Evolutionary conservation across 2,888 invertebrate species (phyloP).

Genomic region (Macrosoma leucophasiata): DNA sequence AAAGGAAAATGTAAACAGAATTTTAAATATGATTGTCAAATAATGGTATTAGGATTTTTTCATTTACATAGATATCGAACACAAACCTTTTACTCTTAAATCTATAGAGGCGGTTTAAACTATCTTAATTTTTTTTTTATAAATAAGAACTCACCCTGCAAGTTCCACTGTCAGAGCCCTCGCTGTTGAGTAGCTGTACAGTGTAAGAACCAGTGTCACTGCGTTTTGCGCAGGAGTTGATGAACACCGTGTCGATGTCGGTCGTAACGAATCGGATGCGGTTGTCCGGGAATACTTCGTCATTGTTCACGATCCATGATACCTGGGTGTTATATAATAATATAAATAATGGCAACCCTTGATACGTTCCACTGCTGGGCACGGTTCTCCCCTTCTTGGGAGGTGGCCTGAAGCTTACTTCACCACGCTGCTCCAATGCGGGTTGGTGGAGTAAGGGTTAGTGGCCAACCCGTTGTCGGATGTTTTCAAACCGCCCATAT

Average conservation of each 20-base stretch:
- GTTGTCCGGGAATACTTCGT: conserved; percentile 85
- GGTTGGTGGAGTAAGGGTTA: no score
- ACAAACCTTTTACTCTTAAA: no score
- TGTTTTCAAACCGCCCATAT: no score
- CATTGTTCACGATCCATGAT: conserved; percentile 92
- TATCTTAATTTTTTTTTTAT: not conserved
- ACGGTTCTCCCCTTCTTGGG: no score
- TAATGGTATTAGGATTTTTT: not conserved
- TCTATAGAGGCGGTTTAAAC: no score
- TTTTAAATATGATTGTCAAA: not conserved
- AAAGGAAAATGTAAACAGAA: not conserved
- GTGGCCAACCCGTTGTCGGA: no score
- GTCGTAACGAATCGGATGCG: conserved; percentile 92
- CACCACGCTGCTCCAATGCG: no score
- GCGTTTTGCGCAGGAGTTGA: conserved; percentile 91
- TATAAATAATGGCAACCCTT: no score
- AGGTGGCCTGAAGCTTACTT: no score
- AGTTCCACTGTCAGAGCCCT: conserved; percentile 93
- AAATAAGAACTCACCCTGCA: conserved; percentile 80
- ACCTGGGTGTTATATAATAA: no score
- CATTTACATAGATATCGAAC: no score
- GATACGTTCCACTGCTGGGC: no score
- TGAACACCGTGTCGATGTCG: conserved; percentile 86
- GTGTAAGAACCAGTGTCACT: conserved; percentile 96
- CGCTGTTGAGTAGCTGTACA: conserved; percentile 90